Evolutionary conservation across 2,797 vertebrate genomes (phyloP).

Genomic region (Botia almorhae): DNA sequence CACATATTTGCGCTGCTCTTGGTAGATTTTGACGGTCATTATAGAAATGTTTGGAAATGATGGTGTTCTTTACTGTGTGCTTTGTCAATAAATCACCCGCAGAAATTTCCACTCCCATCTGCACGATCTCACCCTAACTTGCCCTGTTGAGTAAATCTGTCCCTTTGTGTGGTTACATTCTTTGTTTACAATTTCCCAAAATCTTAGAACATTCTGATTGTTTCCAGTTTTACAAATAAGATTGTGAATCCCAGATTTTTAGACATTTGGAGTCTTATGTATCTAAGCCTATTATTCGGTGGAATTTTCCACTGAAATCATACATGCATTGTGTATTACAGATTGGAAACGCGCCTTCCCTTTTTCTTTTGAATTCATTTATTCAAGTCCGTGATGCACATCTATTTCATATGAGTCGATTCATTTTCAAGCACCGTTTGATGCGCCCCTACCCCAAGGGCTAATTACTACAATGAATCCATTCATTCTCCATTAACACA

Average conservation of each 20-base stretch:
- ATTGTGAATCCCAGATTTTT: background rate
- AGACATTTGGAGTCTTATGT: background rate
- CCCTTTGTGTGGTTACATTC: background rate
- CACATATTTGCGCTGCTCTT: too few species aligned
- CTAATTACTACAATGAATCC: constrained; percentile 59
- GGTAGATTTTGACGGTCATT: too few species aligned
- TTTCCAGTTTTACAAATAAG: background rate
- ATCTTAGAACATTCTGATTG: background rate
- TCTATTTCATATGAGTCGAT: constrained; percentile 55
- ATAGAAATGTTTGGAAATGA: too few species aligned
- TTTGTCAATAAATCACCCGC: too few species aligned
- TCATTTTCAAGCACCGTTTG: constrained; percentile 48
- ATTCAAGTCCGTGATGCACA: constrained; percentile 41
- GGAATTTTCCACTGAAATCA: background rate
- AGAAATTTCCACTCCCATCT: too few species aligned
- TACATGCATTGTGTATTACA: constrained; percentile 19
- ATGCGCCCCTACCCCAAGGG: constrained; percentile 51
- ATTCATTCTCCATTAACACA: constrained; percentile 58
- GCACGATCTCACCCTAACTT: too few species aligned
- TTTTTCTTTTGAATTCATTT: constrained; percentile 35
- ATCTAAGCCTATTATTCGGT: background rate
- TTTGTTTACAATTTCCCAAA: background rate
- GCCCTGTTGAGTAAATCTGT: too few species aligned
- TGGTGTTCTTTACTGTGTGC: too few species aligned
- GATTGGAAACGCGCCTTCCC: constrained; percentile 18